Evolutionary conservation across 35 echinoderm and acorn worm genomes (phyloP).

Genomic region (Stichopus chloronotus): DNA sequence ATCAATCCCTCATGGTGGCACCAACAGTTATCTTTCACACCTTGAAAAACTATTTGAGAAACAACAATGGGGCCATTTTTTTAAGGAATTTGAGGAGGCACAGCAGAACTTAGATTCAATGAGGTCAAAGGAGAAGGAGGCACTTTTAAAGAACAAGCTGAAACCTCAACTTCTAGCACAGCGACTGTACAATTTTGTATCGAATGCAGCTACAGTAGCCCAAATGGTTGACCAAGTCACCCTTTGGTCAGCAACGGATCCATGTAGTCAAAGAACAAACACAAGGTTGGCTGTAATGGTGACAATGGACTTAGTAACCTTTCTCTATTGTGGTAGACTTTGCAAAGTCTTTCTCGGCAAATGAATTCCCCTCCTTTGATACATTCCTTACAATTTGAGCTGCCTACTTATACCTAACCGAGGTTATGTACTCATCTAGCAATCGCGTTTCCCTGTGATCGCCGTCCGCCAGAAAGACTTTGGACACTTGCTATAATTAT

Average conservation of each 20-base stretch:
- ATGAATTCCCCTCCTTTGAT: too few species aligned
- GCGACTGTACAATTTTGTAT: neutral
- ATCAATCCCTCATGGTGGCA: neutral
- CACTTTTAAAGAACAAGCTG: neutral
- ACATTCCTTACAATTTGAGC: too few species aligned
- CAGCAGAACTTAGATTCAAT: neutral
- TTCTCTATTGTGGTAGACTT: neutral
- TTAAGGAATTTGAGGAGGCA: neutral
- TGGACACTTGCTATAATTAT: too few species aligned
- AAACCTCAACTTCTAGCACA: neutral
- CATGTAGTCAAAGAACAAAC: neutral
- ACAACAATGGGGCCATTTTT: neutral
- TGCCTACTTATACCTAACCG: too few species aligned
- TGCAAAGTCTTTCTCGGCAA: too few species aligned
- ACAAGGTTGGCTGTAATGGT: slow-evolving; percentile 26
- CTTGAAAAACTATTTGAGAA: slow-evolving; percentile 14
- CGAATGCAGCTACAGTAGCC: slow-evolving; percentile 14
- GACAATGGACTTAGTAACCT: neutral
- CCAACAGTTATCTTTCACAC: neutral
- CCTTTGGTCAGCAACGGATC: neutral
- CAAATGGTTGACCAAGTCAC: slow-evolving; percentile 47
- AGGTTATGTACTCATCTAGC: too few species aligned
- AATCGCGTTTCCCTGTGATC: too few species aligned
- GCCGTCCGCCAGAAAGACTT: too few species aligned
- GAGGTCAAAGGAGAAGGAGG: neutral